Conservation (phyloP, 2,113 vertebrate species). For the Corynorhinus townsendii region DNA sequence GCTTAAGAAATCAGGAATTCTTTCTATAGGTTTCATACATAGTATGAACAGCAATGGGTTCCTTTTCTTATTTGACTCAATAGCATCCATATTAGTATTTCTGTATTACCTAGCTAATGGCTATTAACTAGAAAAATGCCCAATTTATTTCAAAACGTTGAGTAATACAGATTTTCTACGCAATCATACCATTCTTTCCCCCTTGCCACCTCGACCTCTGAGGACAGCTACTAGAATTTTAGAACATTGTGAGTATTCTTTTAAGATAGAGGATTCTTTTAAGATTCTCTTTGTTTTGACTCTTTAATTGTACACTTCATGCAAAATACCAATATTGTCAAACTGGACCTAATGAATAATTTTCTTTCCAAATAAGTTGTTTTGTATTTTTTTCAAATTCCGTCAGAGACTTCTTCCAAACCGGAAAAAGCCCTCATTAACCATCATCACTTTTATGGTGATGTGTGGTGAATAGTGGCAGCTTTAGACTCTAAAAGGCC, state of each 20-base stretch:
- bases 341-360: neutral
- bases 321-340: neutral
- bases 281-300: neutral
- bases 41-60: neutral
- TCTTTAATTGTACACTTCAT: neutral
- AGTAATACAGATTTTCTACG: neutral
- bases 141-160: neutral
- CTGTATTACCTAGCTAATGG: neutral
- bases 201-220: neutral
- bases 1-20: neutral
- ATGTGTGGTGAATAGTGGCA: fast-evolving
- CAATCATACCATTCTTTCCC: neutral
- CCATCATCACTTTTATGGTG: neutral
- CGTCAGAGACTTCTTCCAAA: neutral
- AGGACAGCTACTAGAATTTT: neutral
- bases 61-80: neutral
- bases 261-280: neutral
- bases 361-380: neutral
- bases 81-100: neutral
- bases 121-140: neutral
- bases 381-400: neutral
- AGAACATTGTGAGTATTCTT: neutral
- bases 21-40: neutral
- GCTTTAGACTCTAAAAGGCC: neutral
- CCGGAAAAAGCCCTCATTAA: neutral